These are phyloP conservation scores for Pelmatolapia mariae DNA, from an alignment of 2,113 vertebrate genomes.

Conservation along the genomic window DNA sequence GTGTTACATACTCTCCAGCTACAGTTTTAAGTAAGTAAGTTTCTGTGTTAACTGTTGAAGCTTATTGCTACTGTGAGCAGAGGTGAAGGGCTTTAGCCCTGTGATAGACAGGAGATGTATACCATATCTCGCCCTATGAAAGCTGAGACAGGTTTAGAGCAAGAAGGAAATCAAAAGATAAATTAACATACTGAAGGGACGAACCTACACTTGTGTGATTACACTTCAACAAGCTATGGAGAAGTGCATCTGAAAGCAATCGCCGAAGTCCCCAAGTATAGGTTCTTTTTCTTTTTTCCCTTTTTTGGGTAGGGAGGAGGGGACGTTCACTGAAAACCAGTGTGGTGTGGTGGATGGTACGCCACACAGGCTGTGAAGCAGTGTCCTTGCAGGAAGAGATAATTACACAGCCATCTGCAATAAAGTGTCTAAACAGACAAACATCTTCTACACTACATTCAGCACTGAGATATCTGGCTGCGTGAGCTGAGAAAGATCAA, in stretches of 20 bases:
- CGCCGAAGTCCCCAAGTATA: constrained; percentile 21
- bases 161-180: not conserved
- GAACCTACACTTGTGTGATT: not conserved
- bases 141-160: not conserved
- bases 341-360: constrained; percentile 16
- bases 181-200: not conserved
- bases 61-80: not conserved
- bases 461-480: not conserved
- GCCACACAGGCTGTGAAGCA: constrained; percentile 20
- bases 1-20: not conserved
- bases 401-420: constrained; percentile 35
- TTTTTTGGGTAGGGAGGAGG: not conserved
- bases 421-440: constrained; percentile 24
- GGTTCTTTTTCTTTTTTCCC: not conserved
- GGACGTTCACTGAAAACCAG: constrained; percentile 22
- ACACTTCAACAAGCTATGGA: not conserved
- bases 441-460: not conserved
- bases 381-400: constrained; percentile 30
- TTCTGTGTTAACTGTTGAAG: not conserved
- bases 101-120: not conserved
- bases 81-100: not conserved
- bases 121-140: not conserved
- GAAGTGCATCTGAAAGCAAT: constrained; percentile 47
- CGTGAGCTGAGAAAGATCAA: not conserved
- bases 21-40: not conserved